Base-by-base conservation (phyloP, 2,113 vertebrate genomes). In the Crocuta crocuta region DNA sequence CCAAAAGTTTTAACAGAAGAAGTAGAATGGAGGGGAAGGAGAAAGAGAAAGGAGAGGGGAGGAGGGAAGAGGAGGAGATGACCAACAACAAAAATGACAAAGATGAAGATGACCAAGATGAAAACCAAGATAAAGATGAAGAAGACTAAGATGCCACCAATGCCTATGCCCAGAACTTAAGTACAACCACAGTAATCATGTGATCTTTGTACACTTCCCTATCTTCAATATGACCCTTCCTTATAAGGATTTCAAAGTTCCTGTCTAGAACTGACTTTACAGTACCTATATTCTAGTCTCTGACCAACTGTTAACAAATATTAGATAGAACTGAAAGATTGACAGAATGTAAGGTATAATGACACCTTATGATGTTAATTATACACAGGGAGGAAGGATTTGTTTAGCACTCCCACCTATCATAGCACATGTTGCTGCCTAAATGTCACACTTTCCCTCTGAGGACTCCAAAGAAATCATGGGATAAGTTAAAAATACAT, bases 201-300 rank as follows among this genome's bases (percentile, higher is more conserved):
- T 66, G 24, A 80, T 81, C 80, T 88, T 81, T 78, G 23, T 23
- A 83, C 8, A 4, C 63, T 79, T 71, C 53, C 23, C 31, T 73
- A 16, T 89, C 61, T 95, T 91, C 58, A 85, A 80, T 45, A 66
- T 89, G 35, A 91, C 35, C 17, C 79, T 79, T 95, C 68, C 55
- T 84, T 71, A 76, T 95, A 12, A 91, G 91, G 39, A 81, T 73
- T 92, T 73, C 24, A 73, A 87, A 92, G n/a, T 66, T n/a, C 48
- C 33, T 89, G 70, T 74, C 31, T 39, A 87, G 61, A 63, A 2
- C 24, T 55, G 78, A 88, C 16, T 80, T 94, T 88, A 65, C 4
- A 84, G 21, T 48, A 85, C 10, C n/a, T 68, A 53, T 63, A 94
- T 70, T 95, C 61, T 96, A 88, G 63, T 53, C 43, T 96, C 65